Conservation (phyloP, 2,888 invertebrate genomes). For the Uropetala carovei region DNA sequence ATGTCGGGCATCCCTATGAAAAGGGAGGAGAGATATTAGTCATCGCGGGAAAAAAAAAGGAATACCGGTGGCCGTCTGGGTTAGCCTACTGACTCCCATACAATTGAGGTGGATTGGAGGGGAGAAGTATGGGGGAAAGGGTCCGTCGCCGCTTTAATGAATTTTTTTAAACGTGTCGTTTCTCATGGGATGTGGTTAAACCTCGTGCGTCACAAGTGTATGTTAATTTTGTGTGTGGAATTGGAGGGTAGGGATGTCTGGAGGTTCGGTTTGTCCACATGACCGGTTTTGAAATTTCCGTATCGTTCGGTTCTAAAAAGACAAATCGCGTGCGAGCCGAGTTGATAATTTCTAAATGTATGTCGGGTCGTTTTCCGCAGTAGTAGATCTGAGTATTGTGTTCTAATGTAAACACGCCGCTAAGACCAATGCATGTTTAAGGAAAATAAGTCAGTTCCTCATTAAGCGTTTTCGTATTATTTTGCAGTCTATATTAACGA, state of each 20-base stretch:
- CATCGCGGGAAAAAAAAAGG: not conserved
- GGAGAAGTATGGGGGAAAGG: not conserved
- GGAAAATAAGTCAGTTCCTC: too few relatives aligned
- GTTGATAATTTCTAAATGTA: too few relatives aligned
- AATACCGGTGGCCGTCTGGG: not conserved
- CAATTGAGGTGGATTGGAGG: not conserved
- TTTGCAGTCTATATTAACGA: too few relatives aligned
- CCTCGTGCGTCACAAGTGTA: not conserved
- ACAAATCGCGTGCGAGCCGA: too few relatives aligned
- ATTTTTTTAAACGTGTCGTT: not conserved
- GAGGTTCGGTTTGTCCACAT: not conserved
- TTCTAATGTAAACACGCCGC: too few relatives aligned
- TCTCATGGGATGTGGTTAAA: not conserved
- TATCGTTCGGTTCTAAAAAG: too few relatives aligned
- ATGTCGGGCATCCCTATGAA: not conserved
- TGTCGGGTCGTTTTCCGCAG: too few relatives aligned
- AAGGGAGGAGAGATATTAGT: not conserved
- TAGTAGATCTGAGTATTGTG: too few relatives aligned
- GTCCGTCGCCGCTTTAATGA: not conserved
- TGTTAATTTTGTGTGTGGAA: not conserved
- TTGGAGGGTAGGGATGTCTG: not conserved
- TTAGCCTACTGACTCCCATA: constrained; percentile 29
- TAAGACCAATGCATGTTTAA: too few relatives aligned
- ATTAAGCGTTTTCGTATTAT: too few relatives aligned
- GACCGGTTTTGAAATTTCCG: not conserved